These are phyloP conservation scores for Platichthys stellatus DNA, from an alignment of 2,113 vertebrate species.

Conservation along the genomic window DNA sequence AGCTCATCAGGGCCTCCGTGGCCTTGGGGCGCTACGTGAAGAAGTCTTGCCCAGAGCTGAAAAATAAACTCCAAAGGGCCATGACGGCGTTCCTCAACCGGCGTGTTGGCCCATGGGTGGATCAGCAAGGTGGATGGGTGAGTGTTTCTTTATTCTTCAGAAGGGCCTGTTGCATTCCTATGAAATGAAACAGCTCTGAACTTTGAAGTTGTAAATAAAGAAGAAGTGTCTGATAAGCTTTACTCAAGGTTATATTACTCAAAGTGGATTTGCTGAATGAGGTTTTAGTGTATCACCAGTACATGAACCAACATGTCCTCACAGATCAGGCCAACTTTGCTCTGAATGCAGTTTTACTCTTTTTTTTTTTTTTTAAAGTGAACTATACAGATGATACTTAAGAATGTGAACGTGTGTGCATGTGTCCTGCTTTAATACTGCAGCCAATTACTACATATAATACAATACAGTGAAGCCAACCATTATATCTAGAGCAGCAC, in stretches of 20 bases:
- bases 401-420: no score
- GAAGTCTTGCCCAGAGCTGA: conserved; percentile 66
- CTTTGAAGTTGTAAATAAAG: background rate
- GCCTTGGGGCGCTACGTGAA: conserved; percentile 61
- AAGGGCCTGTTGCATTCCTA: background rate
- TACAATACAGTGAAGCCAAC: no score
- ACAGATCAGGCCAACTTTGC: no score
- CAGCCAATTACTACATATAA: no score
- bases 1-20: conserved; percentile 67
- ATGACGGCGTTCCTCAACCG: conserved; percentile 61
- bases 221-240: background rate
- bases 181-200: background rate
- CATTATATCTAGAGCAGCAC: no score
- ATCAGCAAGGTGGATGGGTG: conserved; percentile 81
- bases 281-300: background rate
- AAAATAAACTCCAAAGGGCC: background rate
- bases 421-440: no score
- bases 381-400: no score
- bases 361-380: no score
- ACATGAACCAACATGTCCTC: background rate
- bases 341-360: background rate
- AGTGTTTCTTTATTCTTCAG: conserved; percentile 32
- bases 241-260: background rate
- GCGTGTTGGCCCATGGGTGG: conserved; percentile 62
- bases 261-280: background rate